Percentiles rank a stretch among this genome's conserved stretches.
Evolutionary conservation across 2,888 invertebrate genomes (phyloP).

Genomic region (Xiphydria camelus): DNA sequence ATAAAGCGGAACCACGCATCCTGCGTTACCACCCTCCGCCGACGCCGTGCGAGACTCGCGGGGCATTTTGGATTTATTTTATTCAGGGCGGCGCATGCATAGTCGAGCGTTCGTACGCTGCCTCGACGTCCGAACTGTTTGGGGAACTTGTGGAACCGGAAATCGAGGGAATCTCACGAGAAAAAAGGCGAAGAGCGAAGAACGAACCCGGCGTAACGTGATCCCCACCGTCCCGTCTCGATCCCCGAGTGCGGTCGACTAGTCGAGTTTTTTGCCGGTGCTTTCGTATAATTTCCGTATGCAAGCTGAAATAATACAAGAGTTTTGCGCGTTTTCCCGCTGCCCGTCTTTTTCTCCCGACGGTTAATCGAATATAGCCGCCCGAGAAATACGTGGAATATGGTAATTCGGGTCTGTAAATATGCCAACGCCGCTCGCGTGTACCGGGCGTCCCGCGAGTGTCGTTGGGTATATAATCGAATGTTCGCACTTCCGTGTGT

Average conservation of each 20-base stretch:
- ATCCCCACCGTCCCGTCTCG: too few species aligned
- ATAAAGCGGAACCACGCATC: neutral
- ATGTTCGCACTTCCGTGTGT: too few species aligned
- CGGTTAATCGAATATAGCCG: neutral
- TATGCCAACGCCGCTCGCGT: too few species aligned
- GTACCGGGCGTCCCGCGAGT: too few species aligned
- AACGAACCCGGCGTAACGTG: neutral
- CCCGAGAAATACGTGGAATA: neutral
- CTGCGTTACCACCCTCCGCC: slow-evolving; percentile 12
- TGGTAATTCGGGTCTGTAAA: neutral
- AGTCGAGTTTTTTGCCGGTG: neutral
- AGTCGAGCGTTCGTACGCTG: slow-evolving; percentile 13
- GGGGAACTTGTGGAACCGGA: neutral
- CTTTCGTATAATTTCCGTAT: slow-evolving; percentile 13
- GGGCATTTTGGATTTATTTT: slow-evolving; percentile 8
- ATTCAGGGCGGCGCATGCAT: slow-evolving; percentile 17
- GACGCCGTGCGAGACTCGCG: slow-evolving; percentile 5
- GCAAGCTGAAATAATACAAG: slow-evolving; percentile 8
- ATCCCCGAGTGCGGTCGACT: too few species aligned
- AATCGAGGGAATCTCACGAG: neutral
- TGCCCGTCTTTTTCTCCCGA: neutral
- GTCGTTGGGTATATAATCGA: too few species aligned
- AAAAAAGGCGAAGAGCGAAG: neutral
- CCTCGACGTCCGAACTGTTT: neutral
- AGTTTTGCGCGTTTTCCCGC: slow-evolving; percentile 1